These are phyloP conservation scores for Hyperoodon ampullatus DNA, from an alignment of 2,113 vertebrate genomes.

Conservation along the genomic window DNA sequence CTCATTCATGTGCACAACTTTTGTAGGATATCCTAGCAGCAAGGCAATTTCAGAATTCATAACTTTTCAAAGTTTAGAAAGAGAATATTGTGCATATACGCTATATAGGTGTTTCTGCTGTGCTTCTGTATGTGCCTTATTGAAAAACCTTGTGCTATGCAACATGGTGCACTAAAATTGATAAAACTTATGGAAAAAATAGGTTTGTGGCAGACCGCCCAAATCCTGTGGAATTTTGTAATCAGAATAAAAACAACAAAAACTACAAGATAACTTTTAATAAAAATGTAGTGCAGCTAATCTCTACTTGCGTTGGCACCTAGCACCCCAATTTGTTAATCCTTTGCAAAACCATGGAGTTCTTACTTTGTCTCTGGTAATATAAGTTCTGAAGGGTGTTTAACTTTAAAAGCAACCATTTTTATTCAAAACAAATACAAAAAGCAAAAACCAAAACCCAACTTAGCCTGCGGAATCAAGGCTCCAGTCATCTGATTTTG, in stretches of 20 bases:
- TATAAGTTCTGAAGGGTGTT: background rate
- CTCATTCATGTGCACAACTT: background rate
- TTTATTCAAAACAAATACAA: background rate
- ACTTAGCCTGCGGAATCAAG: background rate
- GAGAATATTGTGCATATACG: background rate
- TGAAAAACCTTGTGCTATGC: background rate
- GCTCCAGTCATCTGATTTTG: background rate
- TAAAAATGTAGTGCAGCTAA: background rate
- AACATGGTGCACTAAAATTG: background rate
- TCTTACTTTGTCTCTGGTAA: background rate
- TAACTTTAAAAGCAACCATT: background rate
- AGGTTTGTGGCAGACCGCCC: background rate
- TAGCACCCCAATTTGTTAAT: background rate
- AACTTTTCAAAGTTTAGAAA: background rate
- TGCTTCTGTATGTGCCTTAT: background rate
- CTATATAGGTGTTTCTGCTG: background rate
- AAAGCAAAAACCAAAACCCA: background rate
- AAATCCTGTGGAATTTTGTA: background rate
- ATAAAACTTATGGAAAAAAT: background rate
- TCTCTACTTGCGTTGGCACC: background rate
- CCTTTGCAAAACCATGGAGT: background rate
- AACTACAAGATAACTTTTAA: background rate
- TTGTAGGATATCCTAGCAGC: background rate
- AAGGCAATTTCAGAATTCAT: background rate
- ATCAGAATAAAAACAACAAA: constrained; percentile 7